Evolutionary conservation across 2,113 vertebrate species (phyloP).

Genomic region (Catagonus wagneri): DNA sequence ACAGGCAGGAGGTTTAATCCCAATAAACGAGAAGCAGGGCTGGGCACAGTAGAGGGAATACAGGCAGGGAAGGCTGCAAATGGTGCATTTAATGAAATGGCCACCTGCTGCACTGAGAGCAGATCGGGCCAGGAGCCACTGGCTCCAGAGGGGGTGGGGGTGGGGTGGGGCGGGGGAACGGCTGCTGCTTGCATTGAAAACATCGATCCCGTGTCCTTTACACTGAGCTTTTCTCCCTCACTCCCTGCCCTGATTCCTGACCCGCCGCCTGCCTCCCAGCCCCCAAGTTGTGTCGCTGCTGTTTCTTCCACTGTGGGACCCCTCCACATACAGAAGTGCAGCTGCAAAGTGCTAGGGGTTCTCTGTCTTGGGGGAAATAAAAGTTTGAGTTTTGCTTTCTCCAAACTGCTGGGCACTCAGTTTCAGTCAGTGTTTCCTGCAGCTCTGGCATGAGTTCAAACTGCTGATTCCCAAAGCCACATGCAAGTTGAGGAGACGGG

Average conservation of each 20-base stretch:
- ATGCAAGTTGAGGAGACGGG: not conserved
- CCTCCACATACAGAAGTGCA: not conserved
- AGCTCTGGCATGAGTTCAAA: constrained; percentile 5
- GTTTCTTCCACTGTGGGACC: not conserved
- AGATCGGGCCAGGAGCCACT: not conserved
- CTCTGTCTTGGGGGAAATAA: not conserved
- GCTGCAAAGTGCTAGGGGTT: not conserved
- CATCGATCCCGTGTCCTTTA: not conserved
- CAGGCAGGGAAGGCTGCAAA: constrained; percentile 6
- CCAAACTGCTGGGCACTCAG: not conserved
- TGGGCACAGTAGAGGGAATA: not conserved
- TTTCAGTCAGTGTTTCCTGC: not conserved
- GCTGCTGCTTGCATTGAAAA: constrained; percentile 6
- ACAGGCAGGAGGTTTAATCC: not conserved
- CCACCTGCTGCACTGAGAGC: not conserved
- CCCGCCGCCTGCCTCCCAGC: not conserved
- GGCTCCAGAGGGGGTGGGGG: not conserved
- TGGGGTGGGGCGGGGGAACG: too few species aligned
- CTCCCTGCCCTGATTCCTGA: not conserved
- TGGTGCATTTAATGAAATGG: not conserved
- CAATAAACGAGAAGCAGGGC: not conserved
- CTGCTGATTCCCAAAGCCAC: not conserved
- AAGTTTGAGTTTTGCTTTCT: constrained; percentile 6
- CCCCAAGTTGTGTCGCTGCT: not conserved
- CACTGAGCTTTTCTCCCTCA: not conserved